Evolutionary conservation across 1,140 invertebrate species (phyloP).

Genomic region (Bilobella aurantiaca): DNA sequence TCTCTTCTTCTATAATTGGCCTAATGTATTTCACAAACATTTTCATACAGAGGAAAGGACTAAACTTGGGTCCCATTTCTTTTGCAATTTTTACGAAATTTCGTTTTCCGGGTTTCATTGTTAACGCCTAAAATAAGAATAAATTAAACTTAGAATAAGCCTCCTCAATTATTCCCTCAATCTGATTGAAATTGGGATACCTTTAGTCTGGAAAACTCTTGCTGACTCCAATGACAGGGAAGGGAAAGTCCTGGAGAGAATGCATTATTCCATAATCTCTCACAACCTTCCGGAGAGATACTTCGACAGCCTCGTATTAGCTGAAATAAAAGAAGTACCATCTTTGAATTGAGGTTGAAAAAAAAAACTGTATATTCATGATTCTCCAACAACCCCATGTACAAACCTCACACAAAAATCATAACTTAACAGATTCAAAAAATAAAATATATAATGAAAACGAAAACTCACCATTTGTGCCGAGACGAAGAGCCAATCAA

Average conservation of each 20-base stretch:
- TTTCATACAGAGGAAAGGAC: not conserved
- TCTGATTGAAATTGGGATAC: not conserved
- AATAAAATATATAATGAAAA: not conserved
- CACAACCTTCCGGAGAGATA: not conserved
- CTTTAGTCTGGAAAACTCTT: not conserved
- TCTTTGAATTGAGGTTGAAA: too few species aligned
- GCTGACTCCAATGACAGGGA: not conserved
- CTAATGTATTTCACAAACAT: not conserved
- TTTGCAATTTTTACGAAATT: not conserved
- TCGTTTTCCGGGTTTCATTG: not conserved
- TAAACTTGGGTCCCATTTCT: not conserved
- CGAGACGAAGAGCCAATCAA: not conserved
- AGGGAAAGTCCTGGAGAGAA: not conserved
- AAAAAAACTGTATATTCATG: not conserved
- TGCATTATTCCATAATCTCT: not conserved
- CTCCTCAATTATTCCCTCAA: not conserved
- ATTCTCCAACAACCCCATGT: too few species aligned
- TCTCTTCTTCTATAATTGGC: too few species aligned
- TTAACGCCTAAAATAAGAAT: not conserved
- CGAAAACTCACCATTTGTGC: not conserved
- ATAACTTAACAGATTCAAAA: too few species aligned
- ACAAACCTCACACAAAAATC: too few species aligned
- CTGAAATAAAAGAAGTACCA: slow-evolving; percentile 1
- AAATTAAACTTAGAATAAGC: not conserved
- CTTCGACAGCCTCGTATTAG: not conserved